phyloP scores from a whole-genome alignment of 2,113 vertebrate genomes.

The Tyto alba region DNA sequence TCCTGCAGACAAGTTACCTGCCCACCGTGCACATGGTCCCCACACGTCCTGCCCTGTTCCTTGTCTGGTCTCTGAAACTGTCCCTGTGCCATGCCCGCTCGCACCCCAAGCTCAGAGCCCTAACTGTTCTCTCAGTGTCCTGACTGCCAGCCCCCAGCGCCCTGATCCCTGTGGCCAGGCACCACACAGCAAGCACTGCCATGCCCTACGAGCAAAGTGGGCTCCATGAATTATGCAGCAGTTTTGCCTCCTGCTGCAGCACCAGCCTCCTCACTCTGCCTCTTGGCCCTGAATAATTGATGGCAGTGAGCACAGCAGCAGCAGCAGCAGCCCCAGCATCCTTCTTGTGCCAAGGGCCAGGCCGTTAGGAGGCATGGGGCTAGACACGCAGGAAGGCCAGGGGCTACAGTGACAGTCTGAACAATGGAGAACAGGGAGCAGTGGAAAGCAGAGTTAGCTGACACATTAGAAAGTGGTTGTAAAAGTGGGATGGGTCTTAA shows the following conservation, averaged over 20 bases:
- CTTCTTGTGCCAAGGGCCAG: background rate
- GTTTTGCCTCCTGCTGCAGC: background rate
- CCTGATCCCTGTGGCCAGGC: too few species aligned
- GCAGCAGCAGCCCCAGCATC: background rate
- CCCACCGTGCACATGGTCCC: background rate
- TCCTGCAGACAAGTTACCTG: background rate
- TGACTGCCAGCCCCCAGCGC: background rate
- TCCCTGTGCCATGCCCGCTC: rapidly evolving
- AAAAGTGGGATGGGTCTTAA: background rate
- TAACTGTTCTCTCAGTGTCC: background rate
- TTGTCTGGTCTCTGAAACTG: background rate
- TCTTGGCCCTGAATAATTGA: background rate
- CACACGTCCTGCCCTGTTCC: background rate
- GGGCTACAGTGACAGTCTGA: background rate
- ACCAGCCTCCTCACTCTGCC: background rate
- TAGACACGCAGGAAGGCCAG: background rate
- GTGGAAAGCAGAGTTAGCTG: background rate
- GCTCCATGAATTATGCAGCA: background rate
- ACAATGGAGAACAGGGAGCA: background rate
- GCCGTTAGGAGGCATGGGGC: background rate
- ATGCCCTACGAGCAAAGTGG: background rate
- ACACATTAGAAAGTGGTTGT: background rate
- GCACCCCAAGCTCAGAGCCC: background rate
- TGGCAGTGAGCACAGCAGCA: background rate
- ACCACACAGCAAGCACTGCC: too few species aligned